A percentile compares a stretch with the other conserved stretches of the same genome.
Evolutionary conservation across 2,888 invertebrate species (phyloP).

Genomic region (Cenopis cana): DNA sequence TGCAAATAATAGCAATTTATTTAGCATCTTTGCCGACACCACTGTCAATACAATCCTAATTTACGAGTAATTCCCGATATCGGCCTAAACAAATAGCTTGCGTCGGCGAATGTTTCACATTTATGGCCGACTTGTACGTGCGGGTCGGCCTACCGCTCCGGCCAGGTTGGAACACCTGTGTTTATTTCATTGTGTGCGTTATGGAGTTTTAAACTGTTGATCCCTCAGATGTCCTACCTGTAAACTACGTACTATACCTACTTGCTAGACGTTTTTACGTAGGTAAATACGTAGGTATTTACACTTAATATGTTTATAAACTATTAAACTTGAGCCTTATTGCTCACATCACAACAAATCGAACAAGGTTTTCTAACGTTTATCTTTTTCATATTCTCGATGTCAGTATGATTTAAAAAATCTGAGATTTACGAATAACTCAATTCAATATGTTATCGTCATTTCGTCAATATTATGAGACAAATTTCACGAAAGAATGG

Average conservation of each 20-base stretch:
- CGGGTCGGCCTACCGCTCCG: not conserved
- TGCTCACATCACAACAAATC: not conserved
- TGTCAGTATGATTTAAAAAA: too few species aligned
- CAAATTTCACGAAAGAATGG: too few species aligned
- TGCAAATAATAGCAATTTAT: conserved; percentile 41
- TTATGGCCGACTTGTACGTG: not conserved
- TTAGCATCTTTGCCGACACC: conserved; percentile 20
- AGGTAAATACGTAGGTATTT: too few species aligned
- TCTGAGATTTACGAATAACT: too few species aligned
- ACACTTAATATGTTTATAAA: too few species aligned
- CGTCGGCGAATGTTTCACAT: conserved; percentile 11
- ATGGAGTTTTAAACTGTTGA: not conserved
- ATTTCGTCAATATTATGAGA: too few species aligned
- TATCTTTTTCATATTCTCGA: too few species aligned
- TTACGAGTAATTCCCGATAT: conserved; percentile 28
- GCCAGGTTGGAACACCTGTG: not conserved
- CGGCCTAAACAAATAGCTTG: conserved; percentile 27
- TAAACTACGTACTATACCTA: not conserved
- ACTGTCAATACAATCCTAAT: conserved; percentile 38
- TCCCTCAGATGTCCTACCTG: not conserved
- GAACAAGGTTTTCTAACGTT: too few species aligned
- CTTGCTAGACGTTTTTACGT: too few species aligned
- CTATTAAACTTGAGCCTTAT: not conserved
- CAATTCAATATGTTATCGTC: too few species aligned
- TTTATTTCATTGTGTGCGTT: not conserved